Percentiles rank a stretch among this genome's conserved stretches.
Evolutionary conservation across 2,113 vertebrate genomes (phyloP).

Genomic region (Rhea americana): DNA sequence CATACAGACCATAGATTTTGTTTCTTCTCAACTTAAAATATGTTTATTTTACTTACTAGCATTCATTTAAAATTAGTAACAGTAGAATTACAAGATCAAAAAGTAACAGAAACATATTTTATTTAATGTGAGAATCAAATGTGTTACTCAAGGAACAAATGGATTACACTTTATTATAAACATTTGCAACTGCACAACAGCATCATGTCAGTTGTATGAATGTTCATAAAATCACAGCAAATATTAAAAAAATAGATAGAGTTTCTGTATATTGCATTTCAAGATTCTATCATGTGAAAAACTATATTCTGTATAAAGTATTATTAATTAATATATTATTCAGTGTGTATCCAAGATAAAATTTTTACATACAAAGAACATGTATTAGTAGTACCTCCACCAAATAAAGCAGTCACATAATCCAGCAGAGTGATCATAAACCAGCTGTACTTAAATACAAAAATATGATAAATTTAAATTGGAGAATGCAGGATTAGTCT

Average conservation of each 20-base stretch:
- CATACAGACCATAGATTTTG: background rate
- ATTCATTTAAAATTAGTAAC: background rate
- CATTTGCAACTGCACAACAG: background rate
- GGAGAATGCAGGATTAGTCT: background rate
- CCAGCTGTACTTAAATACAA: background rate
- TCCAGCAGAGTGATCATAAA: background rate
- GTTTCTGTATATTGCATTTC: background rate
- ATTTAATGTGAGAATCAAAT: background rate
- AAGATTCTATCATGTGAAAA: background rate
- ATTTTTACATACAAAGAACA: background rate
- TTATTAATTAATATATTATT: background rate
- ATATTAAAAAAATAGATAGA: constrained; percentile 12
- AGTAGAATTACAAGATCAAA: background rate
- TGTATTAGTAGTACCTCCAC: background rate
- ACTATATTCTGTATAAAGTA: background rate
- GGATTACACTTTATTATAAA: constrained; percentile 32
- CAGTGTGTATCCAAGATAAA: background rate
- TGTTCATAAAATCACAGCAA: background rate
- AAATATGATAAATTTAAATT: background rate
- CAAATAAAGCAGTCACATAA: background rate
- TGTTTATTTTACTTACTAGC: background rate
- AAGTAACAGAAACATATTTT: background rate
- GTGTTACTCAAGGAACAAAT: background rate
- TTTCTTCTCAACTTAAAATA: background rate
- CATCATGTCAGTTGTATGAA: background rate